Conservation (phyloP, 2,797 vertebrate species). For the Bucorvus abyssinicus region DNA sequence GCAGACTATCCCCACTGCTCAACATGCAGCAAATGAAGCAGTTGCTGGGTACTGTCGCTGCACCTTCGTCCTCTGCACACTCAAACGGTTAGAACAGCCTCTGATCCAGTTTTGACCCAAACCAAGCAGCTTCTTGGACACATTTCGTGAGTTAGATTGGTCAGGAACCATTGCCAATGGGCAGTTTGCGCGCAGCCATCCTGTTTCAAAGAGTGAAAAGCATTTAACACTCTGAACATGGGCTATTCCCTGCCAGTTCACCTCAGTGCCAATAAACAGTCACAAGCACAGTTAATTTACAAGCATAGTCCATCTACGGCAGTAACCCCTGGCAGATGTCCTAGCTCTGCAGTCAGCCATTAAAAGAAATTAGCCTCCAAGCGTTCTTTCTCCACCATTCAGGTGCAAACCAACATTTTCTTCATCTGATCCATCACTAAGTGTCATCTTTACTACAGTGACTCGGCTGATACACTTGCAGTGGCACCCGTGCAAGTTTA, state of each 20-base stretch:
- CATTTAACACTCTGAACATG: neutral
- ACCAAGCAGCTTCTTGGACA: neutral
- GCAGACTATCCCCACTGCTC: neutral
- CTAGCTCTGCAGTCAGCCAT: neutral
- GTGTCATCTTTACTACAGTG: neutral
- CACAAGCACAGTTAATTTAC: neutral
- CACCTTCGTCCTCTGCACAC: neutral
- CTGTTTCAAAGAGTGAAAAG: neutral
- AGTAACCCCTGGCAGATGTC: neutral
- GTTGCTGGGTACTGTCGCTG: neutral
- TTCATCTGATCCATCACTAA: neutral
- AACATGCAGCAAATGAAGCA: neutral
- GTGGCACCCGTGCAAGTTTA: neutral
- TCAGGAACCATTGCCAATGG: neutral
- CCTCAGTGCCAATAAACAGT: neutral
- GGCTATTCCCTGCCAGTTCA: neutral
- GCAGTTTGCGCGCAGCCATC: neutral
- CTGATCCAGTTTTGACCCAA: neutral
- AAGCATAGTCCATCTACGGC: neutral
- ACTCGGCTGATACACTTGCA: neutral
- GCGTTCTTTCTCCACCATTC: neutral
- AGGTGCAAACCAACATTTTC: neutral
- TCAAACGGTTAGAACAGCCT: neutral
- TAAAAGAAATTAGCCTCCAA: neutral
- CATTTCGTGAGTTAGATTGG: neutral